Conservation (phyloP, 2,888 invertebrate genomes). For the Cantharis rustica region DNA sequence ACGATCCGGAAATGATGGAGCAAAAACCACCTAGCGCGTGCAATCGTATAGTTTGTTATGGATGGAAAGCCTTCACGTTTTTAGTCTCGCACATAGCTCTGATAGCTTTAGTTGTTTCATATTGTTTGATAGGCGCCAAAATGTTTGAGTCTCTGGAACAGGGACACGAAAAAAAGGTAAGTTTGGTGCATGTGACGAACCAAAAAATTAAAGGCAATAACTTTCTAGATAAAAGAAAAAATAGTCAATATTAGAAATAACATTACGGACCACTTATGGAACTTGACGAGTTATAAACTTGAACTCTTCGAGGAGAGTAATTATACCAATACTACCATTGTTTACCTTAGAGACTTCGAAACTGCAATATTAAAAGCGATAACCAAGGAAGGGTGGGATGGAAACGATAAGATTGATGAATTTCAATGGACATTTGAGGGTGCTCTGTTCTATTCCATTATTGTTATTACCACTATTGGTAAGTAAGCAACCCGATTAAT, state of each 20-base stretch:
- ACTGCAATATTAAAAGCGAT: slow-evolving; percentile 78
- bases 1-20: slow-evolving; percentile 48
- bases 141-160: slow-evolving; percentile 81
- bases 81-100: slow-evolving; percentile 87
- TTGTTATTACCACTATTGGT: slow-evolving; percentile 96
- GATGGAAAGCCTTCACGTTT: slow-evolving; percentile 82
- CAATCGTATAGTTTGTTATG: slow-evolving; percentile 67
- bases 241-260: slow-evolving; percentile 74
- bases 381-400: slow-evolving; percentile 90
- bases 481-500: slow-evolving; percentile 51
- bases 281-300: slow-evolving; percentile 65
- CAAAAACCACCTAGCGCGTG: slow-evolving; percentile 54
- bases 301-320: slow-evolving; percentile 74
- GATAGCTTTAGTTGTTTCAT: slow-evolving; percentile 85
- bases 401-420: slow-evolving; percentile 62
- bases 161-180: slow-evolving; percentile 74
- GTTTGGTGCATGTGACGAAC: slow-evolving; percentile 27
- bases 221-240: slow-evolving; percentile 73
- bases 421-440: slow-evolving; percentile 87
- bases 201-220: background rate
- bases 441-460: slow-evolving; percentile 92
- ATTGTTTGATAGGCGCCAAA: slow-evolving; percentile 86
- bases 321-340: slow-evolving; percentile 77
- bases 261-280: slow-evolving; percentile 81
- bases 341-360: slow-evolving; percentile 66